Base-by-base conservation (phyloP, 2,113 vertebrate genomes). In the Rhea americana region DNA sequence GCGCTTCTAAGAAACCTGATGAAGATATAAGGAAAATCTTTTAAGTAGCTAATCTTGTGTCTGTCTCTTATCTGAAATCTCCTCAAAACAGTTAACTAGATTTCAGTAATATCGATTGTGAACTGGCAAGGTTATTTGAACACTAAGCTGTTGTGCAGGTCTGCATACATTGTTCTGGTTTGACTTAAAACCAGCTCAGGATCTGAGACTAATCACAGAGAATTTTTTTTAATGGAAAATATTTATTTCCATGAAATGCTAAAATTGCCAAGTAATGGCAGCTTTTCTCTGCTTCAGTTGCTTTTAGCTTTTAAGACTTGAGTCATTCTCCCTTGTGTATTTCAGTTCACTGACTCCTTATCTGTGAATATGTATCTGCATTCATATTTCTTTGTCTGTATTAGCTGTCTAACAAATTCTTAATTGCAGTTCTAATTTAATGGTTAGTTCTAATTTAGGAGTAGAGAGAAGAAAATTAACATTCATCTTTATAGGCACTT, bases 341-440 rank as follows among this genome's bases (percentile, higher is more conserved):
- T 91, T 89, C 59, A 70, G 93, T 94, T 85, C 59, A 70, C 41
- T 73, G 80, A 58, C 25, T 73, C 1, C 30, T 80, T 79, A 45
- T 0, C 39, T 8, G 13, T 87, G 48, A 90, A 70, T 87, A 82
- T 70, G 45, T 45, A 85, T 91, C 91, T 91, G 30, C 21, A 75
- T 87, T 87, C 48, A 28, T 73, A 66, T 85, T 85, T 87, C 51
- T 92, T 81, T 75, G 20, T 67, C 45, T 80, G 35, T 81, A 53
- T 92, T 70, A 90, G 32, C 48, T 22, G 82, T 94, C 48, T 55
- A 85, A 87, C 28, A 89, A 62, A 62, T 90, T 68, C 53, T 65
- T 90, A 82, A 43, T 85, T 87, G 53, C 53, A 66, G 32, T 92
- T 95, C 35, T 91, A 76, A 85, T 82, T 73, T 48, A 85, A 62